These are phyloP conservation scores for Acinonyx jubatus DNA, from an alignment of 2,113 vertebrate genomes.

Conservation along the genomic window DNA sequence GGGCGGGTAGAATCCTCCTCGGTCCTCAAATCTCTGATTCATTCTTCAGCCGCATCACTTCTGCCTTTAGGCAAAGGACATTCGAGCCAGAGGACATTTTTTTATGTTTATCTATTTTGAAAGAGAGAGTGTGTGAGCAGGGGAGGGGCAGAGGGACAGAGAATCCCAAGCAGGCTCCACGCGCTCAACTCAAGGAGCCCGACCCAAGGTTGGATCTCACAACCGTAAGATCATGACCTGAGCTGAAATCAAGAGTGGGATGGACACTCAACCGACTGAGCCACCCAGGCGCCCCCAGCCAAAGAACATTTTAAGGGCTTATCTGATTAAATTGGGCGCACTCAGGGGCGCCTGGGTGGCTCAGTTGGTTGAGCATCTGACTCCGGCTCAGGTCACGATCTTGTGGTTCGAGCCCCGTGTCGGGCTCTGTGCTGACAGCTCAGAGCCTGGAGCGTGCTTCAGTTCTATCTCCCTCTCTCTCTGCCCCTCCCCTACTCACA, in stretches of 20 bases:
- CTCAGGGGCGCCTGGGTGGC: background rate
- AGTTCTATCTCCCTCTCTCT: too few species aligned
- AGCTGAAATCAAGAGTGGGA: too few species aligned
- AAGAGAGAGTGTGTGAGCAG: background rate
- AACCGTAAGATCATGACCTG: background rate
- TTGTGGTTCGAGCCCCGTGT: too few species aligned
- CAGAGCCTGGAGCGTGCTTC: too few species aligned
- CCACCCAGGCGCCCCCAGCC: fast-evolving
- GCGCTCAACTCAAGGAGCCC: background rate
- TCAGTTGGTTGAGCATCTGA: too few species aligned
- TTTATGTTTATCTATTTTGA: background rate
- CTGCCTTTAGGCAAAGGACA: background rate
- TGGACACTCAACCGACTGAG: background rate
- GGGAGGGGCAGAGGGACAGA: background rate
- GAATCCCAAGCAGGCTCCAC: background rate
- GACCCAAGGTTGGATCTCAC: background rate
- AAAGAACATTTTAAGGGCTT: background rate
- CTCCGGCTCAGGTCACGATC: too few species aligned
- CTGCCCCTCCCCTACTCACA: too few species aligned
- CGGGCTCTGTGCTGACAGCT: too few species aligned
- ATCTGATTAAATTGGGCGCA: background rate
- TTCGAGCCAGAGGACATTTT: background rate
- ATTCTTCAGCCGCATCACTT: background rate
- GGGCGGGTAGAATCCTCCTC: background rate
- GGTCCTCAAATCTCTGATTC: background rate